Evolutionary conservation across 2,797 vertebrate genomes (phyloP).

Genomic region (Chaetophractus vellerosus): DNA sequence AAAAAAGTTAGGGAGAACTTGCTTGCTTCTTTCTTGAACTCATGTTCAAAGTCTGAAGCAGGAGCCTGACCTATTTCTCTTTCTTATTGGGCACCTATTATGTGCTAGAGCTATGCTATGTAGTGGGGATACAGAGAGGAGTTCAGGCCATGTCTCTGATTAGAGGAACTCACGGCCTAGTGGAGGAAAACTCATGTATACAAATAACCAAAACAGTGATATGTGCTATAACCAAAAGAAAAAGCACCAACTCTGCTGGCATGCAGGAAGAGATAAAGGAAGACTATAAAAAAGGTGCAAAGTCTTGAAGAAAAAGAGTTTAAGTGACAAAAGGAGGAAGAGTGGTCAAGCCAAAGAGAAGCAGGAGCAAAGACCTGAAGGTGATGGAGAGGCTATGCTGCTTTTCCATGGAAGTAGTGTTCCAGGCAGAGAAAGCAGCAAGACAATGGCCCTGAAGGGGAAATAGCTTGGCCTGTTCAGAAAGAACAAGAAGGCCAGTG

Average conservation of each 20-base stretch:
- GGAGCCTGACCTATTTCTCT: slow-evolving; percentile 14
- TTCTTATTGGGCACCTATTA: neutral
- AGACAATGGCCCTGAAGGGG: neutral
- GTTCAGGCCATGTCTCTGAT: neutral
- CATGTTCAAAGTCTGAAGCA: slow-evolving; percentile 9
- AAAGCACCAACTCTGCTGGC: neutral
- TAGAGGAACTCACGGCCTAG: slow-evolving; percentile 3
- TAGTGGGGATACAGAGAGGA: neutral
- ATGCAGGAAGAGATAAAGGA: neutral
- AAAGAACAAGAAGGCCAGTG: slow-evolving; percentile 36
- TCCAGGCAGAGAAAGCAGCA: slow-evolving; percentile 11
- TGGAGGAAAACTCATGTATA: neutral
- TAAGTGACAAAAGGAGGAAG: neutral
- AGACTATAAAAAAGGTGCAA: slow-evolving; percentile 23
- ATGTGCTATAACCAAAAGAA: neutral
- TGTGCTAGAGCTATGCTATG: neutral
- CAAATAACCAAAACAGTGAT: slow-evolving; percentile 8
- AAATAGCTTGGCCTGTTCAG: neutral
- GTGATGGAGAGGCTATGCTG: neutral
- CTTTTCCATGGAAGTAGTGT: neutral
- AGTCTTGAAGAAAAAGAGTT: slow-evolving; percentile 42
- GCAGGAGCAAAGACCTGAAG: slow-evolving; percentile 36
- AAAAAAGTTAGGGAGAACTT: neutral
- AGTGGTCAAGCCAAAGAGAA: slow-evolving; percentile 19
- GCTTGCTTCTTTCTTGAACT: slow-evolving; percentile 39